Percentiles rank a stretch among this genome's conserved stretches.
Conservation (phyloP, 2,888 invertebrate genomes). For the Thalpophila matura region DNA sequence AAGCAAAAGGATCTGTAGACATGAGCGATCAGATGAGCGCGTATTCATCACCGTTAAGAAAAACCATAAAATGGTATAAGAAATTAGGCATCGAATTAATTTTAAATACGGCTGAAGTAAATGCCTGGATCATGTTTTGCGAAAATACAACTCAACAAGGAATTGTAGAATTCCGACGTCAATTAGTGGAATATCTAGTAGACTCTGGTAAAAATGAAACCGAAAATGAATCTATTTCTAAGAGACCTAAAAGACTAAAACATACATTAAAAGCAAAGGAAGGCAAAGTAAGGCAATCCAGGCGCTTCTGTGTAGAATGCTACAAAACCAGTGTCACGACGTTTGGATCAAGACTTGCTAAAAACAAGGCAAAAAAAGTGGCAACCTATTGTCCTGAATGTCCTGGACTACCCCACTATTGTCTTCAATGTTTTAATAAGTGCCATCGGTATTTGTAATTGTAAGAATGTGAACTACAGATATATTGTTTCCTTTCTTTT, state of each 20-base stretch:
- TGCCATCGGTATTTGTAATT: slow-evolving; percentile 41
- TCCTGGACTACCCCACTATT: slow-evolving; percentile 21
- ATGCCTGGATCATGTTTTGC: not conserved
- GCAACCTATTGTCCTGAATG: slow-evolving; percentile 51
- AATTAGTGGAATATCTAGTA: slow-evolving; percentile 1
- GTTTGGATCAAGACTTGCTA: slow-evolving; percentile 55
- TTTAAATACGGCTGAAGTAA: not conserved
- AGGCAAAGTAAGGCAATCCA: not conserved
- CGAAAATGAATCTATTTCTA: not conserved
- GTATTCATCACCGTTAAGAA: not conserved
- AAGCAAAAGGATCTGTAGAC: not conserved
- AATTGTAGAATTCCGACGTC: slow-evolving; percentile 7
- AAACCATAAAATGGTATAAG: not conserved
- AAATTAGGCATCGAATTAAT: not conserved
- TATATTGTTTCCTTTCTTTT: too few relatives aligned
- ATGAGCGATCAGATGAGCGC: slow-evolving; percentile 4
- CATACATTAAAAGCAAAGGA: not conserved
- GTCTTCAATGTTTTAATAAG: slow-evolving; percentile 39
- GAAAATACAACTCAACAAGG: slow-evolving; percentile 1
- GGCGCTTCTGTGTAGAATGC: slow-evolving; percentile 34
- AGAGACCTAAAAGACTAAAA: slow-evolving; percentile 2
- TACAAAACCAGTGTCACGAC: slow-evolving; percentile 54
- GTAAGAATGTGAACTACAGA: slow-evolving; percentile 5
- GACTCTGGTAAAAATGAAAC: slow-evolving; percentile 1
- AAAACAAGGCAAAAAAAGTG: slow-evolving; percentile 65